Evolutionary conservation across 2,113 vertebrate species (phyloP).

Genomic region (Pholis gunnellus): DNA sequence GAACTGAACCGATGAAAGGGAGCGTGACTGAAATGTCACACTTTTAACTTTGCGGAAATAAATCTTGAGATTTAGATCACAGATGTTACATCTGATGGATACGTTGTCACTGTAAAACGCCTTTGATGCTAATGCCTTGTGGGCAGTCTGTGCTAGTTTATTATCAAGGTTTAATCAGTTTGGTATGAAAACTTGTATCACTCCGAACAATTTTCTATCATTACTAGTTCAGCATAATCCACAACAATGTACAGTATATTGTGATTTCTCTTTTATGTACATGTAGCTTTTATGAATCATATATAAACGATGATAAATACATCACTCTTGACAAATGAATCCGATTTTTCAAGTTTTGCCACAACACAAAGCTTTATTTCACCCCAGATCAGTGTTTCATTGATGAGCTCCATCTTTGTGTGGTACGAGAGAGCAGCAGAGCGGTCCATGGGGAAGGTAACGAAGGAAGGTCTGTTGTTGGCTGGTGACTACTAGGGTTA

Average conservation of each 20-base stretch:
- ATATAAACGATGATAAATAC: neutral
- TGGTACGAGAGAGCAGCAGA: neutral
- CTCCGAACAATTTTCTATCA: neutral
- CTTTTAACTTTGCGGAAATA: conserved; percentile 9
- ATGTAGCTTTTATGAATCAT: neutral
- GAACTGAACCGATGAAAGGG: conserved; percentile 27
- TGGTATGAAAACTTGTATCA: neutral
- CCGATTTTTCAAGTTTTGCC: neutral
- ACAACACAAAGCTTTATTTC: conserved; percentile 11
- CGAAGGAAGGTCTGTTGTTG: conserved; percentile 69
- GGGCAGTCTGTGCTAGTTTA: neutral
- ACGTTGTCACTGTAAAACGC: neutral
- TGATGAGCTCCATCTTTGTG: conserved; percentile 20
- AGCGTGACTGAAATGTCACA: conserved; percentile 28
- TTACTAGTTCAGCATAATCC: neutral
- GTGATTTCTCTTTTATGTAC: neutral
- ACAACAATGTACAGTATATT: neutral
- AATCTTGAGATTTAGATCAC: neutral
- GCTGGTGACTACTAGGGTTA: conserved; percentile 60
- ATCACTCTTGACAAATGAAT: neutral
- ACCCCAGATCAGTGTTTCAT: neutral
- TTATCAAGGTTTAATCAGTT: neutral
- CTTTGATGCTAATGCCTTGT: neutral
- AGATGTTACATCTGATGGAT: neutral
- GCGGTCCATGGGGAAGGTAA: conserved; percentile 46